Conservation (phyloP, 1,140 invertebrate species). For the Laodelphax striatellus region DNA sequence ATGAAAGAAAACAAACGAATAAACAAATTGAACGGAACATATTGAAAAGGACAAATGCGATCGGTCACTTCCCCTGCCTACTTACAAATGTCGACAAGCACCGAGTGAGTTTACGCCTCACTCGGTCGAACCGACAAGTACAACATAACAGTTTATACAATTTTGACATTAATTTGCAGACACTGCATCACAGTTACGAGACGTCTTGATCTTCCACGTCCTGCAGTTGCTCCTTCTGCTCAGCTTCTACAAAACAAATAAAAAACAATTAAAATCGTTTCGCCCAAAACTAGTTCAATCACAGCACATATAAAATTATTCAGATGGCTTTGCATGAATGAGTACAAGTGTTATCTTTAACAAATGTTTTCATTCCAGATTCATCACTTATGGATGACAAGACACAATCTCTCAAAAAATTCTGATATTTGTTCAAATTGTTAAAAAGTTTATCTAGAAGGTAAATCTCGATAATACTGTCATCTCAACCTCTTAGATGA, state of each 20-base stretch:
- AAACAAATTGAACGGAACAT: background rate
- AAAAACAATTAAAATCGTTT: background rate
- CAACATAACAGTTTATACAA: conserved; percentile 1
- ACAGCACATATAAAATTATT: too few relatives aligned
- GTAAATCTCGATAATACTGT: too few relatives aligned
- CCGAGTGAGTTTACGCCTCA: background rate
- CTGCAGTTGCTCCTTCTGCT: conserved; percentile 77
- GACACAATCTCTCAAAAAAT: too few relatives aligned
- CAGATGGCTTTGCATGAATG: too few relatives aligned
- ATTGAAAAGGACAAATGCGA: too few relatives aligned
- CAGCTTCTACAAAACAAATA: conserved; percentile 48
- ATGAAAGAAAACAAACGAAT: background rate
- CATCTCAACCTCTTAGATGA: too few relatives aligned
- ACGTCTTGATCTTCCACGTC: conserved; percentile 89
- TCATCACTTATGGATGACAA: too few relatives aligned
- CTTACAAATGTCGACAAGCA: background rate
- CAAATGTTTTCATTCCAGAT: too few relatives aligned
- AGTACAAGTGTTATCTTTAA: too few relatives aligned
- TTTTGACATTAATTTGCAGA: background rate
- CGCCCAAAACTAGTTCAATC: too few relatives aligned
- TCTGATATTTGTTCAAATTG: too few relatives aligned
- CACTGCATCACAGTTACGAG: conserved; percentile 49
- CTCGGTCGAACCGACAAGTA: background rate
- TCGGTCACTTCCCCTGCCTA: background rate
- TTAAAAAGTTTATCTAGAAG: too few relatives aligned